phyloP scores from a whole-genome alignment of 2,797 vertebrate species.

The Peromyscus melanophrys region DNA sequence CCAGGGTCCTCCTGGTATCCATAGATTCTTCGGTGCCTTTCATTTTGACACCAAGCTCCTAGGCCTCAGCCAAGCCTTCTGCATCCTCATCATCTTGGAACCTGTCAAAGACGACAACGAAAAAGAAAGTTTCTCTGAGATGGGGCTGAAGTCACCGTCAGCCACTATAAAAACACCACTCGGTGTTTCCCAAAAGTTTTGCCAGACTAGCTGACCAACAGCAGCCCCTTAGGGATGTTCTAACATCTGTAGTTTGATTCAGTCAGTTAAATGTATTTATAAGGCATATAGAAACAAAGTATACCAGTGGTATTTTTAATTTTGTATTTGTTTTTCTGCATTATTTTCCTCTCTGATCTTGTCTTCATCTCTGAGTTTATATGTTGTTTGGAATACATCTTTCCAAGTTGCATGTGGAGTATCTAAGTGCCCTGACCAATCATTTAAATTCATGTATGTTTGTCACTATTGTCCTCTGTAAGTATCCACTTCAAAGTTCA shows the following conservation, averaged over 20 bases:
- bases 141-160: neutral
- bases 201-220: neutral
- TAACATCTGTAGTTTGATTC: neutral
- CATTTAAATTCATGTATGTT: conserved; percentile 77
- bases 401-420: conserved; percentile 75
- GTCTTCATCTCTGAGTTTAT: neutral
- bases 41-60: neutral
- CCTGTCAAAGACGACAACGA: neutral
- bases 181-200: neutral
- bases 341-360: neutral
- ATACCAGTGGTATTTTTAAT: neutral
- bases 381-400: conserved; percentile 86
- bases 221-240: neutral
- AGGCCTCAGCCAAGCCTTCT: neutral
- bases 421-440: conserved; percentile 56
- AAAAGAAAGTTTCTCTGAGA: neutral
- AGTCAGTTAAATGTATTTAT: neutral
- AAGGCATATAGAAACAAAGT: neutral
- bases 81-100: neutral
- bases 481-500: conserved; percentile 73
- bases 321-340: neutral
- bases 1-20: neutral
- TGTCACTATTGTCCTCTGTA: conserved; percentile 93
- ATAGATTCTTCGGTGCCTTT: neutral
- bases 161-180: neutral